These are phyloP conservation scores for Cavia porcellus DNA, from an alignment of 2,113 vertebrate genomes.

Conservation along the genomic window DNA sequence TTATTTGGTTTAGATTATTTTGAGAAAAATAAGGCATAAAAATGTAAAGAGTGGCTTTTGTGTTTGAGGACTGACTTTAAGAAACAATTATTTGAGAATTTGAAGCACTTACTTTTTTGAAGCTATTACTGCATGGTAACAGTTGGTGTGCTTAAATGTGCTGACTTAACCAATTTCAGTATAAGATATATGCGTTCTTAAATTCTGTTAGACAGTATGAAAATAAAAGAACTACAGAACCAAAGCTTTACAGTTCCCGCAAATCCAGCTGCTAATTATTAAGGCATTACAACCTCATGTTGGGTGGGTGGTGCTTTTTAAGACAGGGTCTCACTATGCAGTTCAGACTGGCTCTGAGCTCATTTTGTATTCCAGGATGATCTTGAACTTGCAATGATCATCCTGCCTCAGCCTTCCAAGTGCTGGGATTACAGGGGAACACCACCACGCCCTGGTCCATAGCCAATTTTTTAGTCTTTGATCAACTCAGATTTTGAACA, in stretches of 20 bases:
- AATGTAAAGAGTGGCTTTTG: conserved; percentile 29
- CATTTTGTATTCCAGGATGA: too few relatives aligned
- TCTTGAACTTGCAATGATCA: too few relatives aligned
- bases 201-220: background rate
- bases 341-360: too few relatives aligned
- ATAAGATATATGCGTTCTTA: background rate
- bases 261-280: background rate
- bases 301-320: too few relatives aligned
- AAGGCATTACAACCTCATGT: background rate
- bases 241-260: fast-evolving
- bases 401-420: too few relatives aligned
- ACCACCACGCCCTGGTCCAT: too few relatives aligned
- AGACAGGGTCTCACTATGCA: too few relatives aligned
- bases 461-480: background rate
- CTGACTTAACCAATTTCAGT: background rate
- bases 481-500: background rate
- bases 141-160: background rate
- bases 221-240: background rate
- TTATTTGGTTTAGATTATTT: conserved; percentile 22
- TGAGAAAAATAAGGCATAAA: conserved; percentile 10
- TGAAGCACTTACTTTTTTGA: background rate
- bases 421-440: too few relatives aligned
- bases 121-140: background rate
- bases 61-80: background rate
- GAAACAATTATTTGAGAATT: background rate